Conservation (phyloP, 2,797 vertebrate genomes). For the Cirrhinus mrigala region DNA sequence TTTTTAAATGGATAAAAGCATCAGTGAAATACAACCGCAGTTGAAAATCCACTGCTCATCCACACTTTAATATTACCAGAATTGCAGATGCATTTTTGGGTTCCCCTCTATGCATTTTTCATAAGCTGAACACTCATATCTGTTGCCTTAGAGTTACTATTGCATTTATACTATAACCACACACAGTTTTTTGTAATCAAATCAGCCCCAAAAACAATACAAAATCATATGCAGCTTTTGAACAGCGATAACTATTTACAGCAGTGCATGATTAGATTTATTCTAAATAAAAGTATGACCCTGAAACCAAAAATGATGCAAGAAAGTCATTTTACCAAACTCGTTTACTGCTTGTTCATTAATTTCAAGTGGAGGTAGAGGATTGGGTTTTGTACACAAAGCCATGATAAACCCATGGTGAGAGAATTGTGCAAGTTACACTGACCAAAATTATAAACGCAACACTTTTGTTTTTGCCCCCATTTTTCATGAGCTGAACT, state of each 20-base stretch:
- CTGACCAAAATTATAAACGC: no score
- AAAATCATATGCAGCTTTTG: neutral
- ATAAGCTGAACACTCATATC: conserved; percentile 6
- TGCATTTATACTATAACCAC: neutral
- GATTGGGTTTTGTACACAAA: neutral
- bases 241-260: neutral
- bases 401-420: neutral
- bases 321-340: neutral
- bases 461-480: no score
- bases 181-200: neutral
- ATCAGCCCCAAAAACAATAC: neutral
- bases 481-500: no score
- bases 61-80: conserved; percentile 15
- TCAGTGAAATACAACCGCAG: neutral
- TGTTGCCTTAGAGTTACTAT: neutral
- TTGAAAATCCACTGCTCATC: neutral
- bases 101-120: conserved; percentile 3
- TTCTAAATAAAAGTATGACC: neutral
- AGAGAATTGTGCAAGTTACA: neutral
- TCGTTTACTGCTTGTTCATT: neutral
- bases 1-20: conserved; percentile 1
- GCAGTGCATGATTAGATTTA: neutral
- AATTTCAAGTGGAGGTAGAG: neutral
- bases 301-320: neutral
- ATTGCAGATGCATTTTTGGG: conserved; percentile 10